Percentiles rank a stretch among this genome's conserved stretches.
Evolutionary conservation across 2,797 vertebrate genomes (phyloP).

Genomic region (Sebastes aleutianus): DNA sequence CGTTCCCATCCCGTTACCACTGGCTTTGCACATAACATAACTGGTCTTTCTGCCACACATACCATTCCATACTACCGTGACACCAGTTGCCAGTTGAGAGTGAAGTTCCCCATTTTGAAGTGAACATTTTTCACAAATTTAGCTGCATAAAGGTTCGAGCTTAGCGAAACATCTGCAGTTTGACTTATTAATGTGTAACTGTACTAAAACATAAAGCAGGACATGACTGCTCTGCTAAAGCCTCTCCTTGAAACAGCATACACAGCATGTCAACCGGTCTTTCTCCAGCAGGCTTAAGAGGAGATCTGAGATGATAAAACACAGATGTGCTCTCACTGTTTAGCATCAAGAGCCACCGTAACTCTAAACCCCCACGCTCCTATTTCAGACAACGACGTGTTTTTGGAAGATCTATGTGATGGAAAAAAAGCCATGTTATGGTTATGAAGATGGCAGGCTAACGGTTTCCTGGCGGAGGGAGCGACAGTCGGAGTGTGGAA

Average conservation of each 20-base stretch:
- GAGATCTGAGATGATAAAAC: slow-evolving; percentile 69
- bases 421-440: slow-evolving; percentile 53
- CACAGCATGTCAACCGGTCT: slow-evolving; percentile 3
- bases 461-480: slow-evolving; percentile 44
- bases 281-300: slow-evolving; percentile 33
- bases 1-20: neutral
- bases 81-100: neutral
- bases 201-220: neutral
- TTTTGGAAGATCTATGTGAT: slow-evolving; percentile 61
- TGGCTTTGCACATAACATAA: neutral
- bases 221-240: neutral
- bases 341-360: slow-evolving; percentile 56
- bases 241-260: slow-evolving; percentile 16
- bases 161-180: neutral
- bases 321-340: slow-evolving; percentile 71
- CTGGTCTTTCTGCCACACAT: neutral
- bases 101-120: neutral
- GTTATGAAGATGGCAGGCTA: slow-evolving; percentile 42
- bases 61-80: neutral
- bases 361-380: slow-evolving; percentile 38
- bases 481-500: slow-evolving; percentile 46
- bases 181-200: slow-evolving; percentile 13
- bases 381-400: slow-evolving; percentile 49
- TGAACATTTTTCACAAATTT: neutral
- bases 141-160: neutral